Conservation (phyloP, 2,888 invertebrate genomes). For the Rhagonycha fulva region DNA sequence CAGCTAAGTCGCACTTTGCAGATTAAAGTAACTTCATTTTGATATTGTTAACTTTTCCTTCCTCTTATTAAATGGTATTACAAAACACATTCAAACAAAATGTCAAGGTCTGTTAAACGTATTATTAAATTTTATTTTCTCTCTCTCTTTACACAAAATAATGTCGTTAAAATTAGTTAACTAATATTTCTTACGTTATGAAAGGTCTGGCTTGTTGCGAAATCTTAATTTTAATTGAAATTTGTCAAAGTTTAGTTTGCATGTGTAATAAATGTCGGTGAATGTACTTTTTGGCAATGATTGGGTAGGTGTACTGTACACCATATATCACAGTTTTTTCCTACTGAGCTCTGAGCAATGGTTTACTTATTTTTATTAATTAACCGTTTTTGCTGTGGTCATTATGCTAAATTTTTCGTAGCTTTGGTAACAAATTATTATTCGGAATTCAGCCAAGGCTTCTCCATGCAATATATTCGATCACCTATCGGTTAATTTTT, state of each 20-base stretch:
- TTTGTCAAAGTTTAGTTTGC: neutral
- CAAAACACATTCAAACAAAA: constrained; percentile 2
- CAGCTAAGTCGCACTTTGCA: neutral
- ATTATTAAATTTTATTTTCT: neutral
- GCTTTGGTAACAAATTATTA: no score
- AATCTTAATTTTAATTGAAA: neutral
- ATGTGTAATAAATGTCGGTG: neutral
- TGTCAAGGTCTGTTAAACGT: constrained; percentile 8
- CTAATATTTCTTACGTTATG: neutral
- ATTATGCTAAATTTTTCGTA: no score
- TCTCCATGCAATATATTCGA: no score
- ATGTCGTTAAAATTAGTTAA: neutral
- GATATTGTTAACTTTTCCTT: neutral
- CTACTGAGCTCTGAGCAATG: neutral
- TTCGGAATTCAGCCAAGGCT: no score
- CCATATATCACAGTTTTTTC: neutral
- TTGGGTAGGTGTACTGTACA: neutral
- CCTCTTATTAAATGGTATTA: neutral
- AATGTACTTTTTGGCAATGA: neutral
- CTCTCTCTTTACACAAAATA: neutral
- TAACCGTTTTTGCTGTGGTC: neutral
- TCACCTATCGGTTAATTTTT: neutral
- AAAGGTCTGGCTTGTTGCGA: neutral
- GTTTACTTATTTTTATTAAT: neutral
- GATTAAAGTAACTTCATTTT: neutral